Percentiles rank a stretch among this genome's conserved stretches.
phyloP scores from a whole-genome alignment of 2,113 vertebrate genomes.

The Lepus europaeus region DNA sequence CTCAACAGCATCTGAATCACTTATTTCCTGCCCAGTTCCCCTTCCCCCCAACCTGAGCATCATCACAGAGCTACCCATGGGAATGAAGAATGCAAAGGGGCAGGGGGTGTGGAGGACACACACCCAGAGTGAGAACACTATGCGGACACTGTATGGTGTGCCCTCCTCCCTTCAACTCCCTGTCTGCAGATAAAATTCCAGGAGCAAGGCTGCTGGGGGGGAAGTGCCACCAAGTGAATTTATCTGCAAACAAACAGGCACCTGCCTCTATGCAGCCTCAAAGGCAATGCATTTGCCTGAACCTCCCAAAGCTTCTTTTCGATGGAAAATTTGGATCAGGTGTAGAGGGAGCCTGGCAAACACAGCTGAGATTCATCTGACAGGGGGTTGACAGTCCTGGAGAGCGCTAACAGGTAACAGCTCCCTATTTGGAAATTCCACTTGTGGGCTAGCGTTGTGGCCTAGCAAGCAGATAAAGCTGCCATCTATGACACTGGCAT shows the following conservation, averaged over 20 bases:
- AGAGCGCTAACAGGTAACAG: background rate
- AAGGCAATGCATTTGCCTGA: background rate
- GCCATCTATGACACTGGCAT: no score
- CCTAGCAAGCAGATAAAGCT: no score
- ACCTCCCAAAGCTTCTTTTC: background rate
- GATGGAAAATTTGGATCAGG: background rate
- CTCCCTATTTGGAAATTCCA: background rate
- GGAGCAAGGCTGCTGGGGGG: background rate
- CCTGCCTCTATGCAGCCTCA: background rate
- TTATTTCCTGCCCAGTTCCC: background rate
- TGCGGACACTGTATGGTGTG: no score
- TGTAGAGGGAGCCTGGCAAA: background rate
- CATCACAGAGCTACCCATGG: fast-evolving
- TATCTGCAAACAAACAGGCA: background rate
- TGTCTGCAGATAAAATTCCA: background rate
- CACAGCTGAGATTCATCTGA: background rate
- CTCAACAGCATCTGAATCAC: background rate
- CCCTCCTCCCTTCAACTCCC: background rate
- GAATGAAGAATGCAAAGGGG: background rate
- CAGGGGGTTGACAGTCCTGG: background rate
- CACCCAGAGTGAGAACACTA: background rate
- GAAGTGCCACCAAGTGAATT: background rate
- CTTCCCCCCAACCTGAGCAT: background rate
- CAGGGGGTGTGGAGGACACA: no score
- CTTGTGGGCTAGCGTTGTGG: no score